These are phyloP conservation scores for Palythoa grandis DNA, from an alignment of 92 coral and sea anemone species.

Conservation along the genomic window DNA sequence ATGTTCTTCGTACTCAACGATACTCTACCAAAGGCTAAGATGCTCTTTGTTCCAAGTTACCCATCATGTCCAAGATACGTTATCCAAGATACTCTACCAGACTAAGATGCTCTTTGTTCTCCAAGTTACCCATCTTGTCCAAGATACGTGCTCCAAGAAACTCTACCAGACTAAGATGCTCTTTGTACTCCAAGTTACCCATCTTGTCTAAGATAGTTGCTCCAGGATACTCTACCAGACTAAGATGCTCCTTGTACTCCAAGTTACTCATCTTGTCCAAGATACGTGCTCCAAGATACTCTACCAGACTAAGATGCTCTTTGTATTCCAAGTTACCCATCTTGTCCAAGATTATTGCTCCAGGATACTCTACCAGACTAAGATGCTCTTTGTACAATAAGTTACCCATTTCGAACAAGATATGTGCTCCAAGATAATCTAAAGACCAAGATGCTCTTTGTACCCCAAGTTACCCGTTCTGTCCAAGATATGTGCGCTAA, in stretches of 20 bases:
- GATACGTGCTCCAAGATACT: neutral
- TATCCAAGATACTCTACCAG: neutral
- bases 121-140: too few relatives aligned
- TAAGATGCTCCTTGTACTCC: neutral
- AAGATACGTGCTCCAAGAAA: neutral
- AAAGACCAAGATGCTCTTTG: neutral
- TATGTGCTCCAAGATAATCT: neutral
- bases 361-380: neutral
- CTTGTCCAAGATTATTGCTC: neutral
- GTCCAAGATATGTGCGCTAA: neutral
- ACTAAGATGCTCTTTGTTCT: neutral
- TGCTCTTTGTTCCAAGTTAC: neutral
- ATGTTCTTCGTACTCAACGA: neutral
- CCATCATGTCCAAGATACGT: neutral
- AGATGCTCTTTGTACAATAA: neutral
- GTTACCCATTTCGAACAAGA: neutral
- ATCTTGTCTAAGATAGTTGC: neutral
- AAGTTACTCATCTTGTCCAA: neutral
- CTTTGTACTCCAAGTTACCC: neutral
- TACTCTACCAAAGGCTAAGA: neutral
- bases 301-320: neutral
- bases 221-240: neutral
- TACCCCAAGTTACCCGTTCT: neutral
- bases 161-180: neutral
- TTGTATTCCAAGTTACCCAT: neutral